Conservation (phyloP, 2,888 invertebrate genomes). For the Nomada goodeniana region DNA sequence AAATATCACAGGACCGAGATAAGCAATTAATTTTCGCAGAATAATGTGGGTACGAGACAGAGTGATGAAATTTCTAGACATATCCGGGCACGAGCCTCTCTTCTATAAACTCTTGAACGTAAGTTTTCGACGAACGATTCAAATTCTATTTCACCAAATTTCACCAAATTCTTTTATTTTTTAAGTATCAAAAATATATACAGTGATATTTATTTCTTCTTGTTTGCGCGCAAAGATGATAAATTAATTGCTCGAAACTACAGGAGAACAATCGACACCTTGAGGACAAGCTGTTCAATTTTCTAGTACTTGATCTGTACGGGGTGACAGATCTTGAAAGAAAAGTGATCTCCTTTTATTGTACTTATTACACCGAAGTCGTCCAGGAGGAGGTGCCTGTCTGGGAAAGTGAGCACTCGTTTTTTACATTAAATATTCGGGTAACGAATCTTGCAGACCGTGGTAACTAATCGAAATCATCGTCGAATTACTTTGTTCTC, state of each 20-base stretch:
- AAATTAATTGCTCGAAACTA: background rate
- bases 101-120: conserved; percentile 80
- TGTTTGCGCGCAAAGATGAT: background rate
- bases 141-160: no score
- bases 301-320: conserved; percentile 86
- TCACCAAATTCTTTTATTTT: no score
- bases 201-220: background rate
- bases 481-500: conserved; percentile 15
- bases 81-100: conserved; percentile 74
- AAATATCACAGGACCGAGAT: background rate
- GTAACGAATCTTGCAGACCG: background rate
- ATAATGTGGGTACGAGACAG: conserved; percentile 89
- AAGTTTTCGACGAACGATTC: conserved; percentile 52
- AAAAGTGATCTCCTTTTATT: conserved; percentile 88
- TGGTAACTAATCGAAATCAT: background rate
- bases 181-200: background rate
- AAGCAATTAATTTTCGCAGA: conserved; percentile 78
- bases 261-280: conserved; percentile 85
- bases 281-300: conserved; percentile 85
- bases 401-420: conserved; percentile 87
- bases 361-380: conserved; percentile 89
- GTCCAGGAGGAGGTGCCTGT: conserved; percentile 91
- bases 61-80: conserved; percentile 86
- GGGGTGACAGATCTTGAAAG: conserved; percentile 85
- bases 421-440: background rate